Conservation (phyloP, 2,797 vertebrate genomes). For the Lepidocolaptes lacrymiger region DNA sequence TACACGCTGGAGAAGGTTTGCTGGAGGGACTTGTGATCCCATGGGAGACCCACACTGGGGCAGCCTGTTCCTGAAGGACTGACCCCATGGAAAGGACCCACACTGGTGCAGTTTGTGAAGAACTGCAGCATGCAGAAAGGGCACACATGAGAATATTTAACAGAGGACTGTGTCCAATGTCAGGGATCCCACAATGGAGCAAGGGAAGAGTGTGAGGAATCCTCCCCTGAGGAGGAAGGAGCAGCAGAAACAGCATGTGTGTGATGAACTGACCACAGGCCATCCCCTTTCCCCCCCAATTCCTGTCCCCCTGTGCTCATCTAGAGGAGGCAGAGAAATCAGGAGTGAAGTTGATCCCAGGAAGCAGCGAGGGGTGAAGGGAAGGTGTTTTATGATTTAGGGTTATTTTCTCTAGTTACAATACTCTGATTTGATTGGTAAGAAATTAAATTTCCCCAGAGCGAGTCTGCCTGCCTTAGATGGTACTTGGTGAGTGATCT, state of each 20-base stretch:
- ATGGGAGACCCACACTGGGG: background rate
- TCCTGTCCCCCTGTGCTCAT: background rate
- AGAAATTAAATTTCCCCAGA: background rate
- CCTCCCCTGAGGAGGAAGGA: background rate
- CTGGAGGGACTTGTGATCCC: background rate
- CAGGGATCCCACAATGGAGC: background rate
- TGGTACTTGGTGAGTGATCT: background rate
- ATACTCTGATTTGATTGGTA: background rate
- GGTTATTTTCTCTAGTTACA: background rate
- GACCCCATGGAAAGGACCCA: background rate
- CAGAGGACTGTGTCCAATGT: background rate
- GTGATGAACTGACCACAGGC: background rate
- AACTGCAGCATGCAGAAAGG: background rate
- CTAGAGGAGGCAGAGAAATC: background rate
- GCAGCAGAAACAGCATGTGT: accelerated
- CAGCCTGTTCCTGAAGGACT: background rate
- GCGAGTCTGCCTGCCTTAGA: background rate
- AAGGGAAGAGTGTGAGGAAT: background rate
- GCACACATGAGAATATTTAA: accelerated
- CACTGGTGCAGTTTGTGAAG: background rate
- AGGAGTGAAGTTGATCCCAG: background rate
- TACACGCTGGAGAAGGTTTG: background rate
- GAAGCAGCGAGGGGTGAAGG: background rate
- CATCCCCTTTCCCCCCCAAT: background rate
- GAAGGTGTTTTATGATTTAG: background rate